These are phyloP conservation scores for Lacanobia wlatinum DNA, from an alignment of 2,888 invertebrate genomes.

Conservation along the genomic window DNA sequence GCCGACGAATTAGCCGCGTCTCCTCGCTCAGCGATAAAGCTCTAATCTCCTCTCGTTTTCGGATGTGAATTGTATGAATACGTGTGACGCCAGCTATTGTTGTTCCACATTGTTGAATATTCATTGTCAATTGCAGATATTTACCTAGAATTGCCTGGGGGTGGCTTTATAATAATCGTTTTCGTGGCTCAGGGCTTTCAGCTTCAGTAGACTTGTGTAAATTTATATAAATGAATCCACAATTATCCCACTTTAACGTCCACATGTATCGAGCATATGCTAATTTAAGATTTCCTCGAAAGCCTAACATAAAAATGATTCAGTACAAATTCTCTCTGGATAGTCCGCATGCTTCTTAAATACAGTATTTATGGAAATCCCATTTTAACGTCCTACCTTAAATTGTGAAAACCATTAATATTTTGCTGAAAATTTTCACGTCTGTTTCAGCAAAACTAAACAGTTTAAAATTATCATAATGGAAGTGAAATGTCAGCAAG, in stretches of 20 bases:
- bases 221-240: background rate
- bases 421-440: background rate
- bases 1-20: constrained; percentile 51
- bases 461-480: constrained; percentile 18
- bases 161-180: background rate
- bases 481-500: constrained; percentile 18
- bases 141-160: constrained; percentile 2
- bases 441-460: constrained; percentile 10
- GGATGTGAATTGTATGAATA: constrained; percentile 42
- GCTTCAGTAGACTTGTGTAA: background rate
- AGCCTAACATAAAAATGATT: constrained; percentile 17
- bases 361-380: constrained; percentile 25
- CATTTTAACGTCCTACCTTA: background rate
- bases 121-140: constrained; percentile 26
- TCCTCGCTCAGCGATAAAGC: constrained; percentile 34
- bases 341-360: constrained; percentile 7
- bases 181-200: background rate
- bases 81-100: constrained; percentile 27
- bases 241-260: background rate
- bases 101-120: constrained; percentile 26
- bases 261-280: background rate
- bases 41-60: constrained; percentile 46
- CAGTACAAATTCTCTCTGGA: constrained; percentile 5
- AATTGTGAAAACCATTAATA: background rate
- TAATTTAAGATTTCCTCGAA: background rate